phyloP scores from a whole-genome alignment of 2,113 vertebrate genomes.

The human (Homo sapiens) region DNA sequence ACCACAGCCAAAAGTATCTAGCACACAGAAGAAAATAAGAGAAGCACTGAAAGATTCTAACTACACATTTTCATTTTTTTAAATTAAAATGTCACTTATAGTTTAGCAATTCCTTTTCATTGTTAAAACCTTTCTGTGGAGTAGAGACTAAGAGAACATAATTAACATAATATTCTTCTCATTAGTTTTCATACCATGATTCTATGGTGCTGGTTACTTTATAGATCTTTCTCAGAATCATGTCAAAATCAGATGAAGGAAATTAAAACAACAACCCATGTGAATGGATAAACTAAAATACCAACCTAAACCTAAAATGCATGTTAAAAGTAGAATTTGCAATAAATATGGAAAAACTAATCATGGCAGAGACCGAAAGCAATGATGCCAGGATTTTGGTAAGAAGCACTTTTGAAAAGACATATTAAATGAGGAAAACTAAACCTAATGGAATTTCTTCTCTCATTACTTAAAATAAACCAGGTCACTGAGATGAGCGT shows the following conservation, averaged over 20 bases:
- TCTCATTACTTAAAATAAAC: constrained; percentile 65
- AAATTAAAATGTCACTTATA: not conserved
- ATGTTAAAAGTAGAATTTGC: not conserved
- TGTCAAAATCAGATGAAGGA: not conserved
- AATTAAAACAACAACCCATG: not conserved
- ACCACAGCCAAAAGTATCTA: not conserved
- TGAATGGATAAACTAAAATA: not conserved
- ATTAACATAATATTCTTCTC: not conserved
- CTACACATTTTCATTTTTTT: not conserved
- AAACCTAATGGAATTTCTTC: constrained; percentile 49
- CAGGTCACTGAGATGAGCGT: constrained; percentile 35
- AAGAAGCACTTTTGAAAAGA: constrained; percentile 45
- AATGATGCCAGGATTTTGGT: not conserved
- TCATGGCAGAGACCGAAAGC: not conserved
- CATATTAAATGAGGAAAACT: constrained; percentile 29
- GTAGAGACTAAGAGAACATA: not conserved
- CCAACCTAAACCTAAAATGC: not conserved
- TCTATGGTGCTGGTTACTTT: not conserved
- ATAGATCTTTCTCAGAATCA: not conserved
- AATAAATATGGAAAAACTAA: not conserved
- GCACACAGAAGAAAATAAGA: not conserved
- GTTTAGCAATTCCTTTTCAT: not conserved
- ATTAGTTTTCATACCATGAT: not conserved
- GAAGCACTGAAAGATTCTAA: not conserved
- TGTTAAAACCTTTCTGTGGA: not conserved